These are phyloP conservation scores for Dinocampus coccinellae DNA, from an alignment of 2,888 invertebrate genomes.

Conservation along the genomic window DNA sequence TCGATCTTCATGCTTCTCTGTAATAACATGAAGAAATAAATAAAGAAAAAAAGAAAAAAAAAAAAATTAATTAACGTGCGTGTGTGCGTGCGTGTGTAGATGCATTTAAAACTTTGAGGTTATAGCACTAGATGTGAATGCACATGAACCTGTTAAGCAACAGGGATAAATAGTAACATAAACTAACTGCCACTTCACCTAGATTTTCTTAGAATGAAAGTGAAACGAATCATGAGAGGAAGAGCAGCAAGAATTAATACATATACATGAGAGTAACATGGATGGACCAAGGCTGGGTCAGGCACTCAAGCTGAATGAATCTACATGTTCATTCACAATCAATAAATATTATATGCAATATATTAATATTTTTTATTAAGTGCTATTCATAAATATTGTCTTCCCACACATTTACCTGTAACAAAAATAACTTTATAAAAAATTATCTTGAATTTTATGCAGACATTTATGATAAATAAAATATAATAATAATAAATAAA, in stretches of 20 bases:
- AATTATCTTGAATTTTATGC: no score
- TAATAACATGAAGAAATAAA: not conserved
- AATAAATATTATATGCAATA: constrained; percentile 43
- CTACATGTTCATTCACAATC: constrained; percentile 59
- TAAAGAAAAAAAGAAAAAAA: no score
- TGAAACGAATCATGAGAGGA: constrained; percentile 46
- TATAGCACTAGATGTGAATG: not conserved
- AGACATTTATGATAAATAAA: no score
- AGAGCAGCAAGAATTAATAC: not conserved
- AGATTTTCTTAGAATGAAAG: constrained; percentile 50
- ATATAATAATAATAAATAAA: not conserved
- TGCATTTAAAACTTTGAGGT: not conserved
- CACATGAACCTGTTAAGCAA: constrained; percentile 3
- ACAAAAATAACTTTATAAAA: no score
- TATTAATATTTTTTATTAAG: no score
- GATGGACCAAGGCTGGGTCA: constrained; percentile 53
- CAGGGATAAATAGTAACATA: not conserved
- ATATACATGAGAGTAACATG: constrained; percentile 21
- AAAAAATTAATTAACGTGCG: no score
- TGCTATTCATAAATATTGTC: no score
- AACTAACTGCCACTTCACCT: constrained; percentile 39
- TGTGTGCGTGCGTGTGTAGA: no score
- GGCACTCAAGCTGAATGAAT: constrained; percentile 60
- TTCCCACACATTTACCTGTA: no score
- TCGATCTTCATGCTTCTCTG: constrained; percentile 45